Conservation (phyloP, 2,888 invertebrate genomes). For the Gnatocerus cornutus region DNA sequence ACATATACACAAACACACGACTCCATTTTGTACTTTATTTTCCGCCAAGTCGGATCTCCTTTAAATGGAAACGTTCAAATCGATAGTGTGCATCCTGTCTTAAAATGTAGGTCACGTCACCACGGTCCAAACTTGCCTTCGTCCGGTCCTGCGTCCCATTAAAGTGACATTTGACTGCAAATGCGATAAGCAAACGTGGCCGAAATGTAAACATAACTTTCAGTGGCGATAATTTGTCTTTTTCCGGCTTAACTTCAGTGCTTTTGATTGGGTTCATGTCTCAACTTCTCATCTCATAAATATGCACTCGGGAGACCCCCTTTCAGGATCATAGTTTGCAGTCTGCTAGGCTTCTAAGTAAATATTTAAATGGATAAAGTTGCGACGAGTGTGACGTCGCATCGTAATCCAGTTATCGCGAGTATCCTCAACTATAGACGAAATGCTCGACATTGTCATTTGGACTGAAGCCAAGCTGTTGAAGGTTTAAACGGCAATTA, state of each 20-base stretch:
- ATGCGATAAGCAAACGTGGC: constrained; percentile 7
- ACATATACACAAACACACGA: constrained; percentile 11
- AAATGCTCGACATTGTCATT: constrained; percentile 13
- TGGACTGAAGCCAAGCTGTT: constrained; percentile 21
- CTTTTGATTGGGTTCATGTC: constrained; percentile 32
- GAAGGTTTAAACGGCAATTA: constrained; percentile 28
- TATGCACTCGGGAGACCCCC: constrained; percentile 9
- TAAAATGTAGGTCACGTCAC: constrained; percentile 3
- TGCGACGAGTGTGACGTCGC: constrained; percentile 16
- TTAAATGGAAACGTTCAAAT: constrained; percentile 8
- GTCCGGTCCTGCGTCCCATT: constrained; percentile 7
- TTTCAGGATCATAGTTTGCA: constrained; percentile 23
- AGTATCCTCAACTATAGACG: not conserved
- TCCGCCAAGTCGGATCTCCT: constrained; percentile 9
- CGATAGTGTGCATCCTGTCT: constrained; percentile 7
- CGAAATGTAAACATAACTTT: too few relatives aligned
- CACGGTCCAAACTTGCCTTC: not conserved
- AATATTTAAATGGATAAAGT: constrained; percentile 34
- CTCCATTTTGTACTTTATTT: not conserved
- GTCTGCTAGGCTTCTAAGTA: constrained; percentile 3
- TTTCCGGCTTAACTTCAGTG: not conserved
- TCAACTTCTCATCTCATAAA: constrained; percentile 23
- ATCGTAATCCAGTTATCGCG: constrained; percentile 16
- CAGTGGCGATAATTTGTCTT: not conserved
- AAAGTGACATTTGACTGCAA: too few relatives aligned